Percentiles rank a stretch among this genome's conserved stretches.
Evolutionary conservation across 92 coral and sea anemone genomes (phyloP).

Genomic region (Bergia puertoricense): DNA sequence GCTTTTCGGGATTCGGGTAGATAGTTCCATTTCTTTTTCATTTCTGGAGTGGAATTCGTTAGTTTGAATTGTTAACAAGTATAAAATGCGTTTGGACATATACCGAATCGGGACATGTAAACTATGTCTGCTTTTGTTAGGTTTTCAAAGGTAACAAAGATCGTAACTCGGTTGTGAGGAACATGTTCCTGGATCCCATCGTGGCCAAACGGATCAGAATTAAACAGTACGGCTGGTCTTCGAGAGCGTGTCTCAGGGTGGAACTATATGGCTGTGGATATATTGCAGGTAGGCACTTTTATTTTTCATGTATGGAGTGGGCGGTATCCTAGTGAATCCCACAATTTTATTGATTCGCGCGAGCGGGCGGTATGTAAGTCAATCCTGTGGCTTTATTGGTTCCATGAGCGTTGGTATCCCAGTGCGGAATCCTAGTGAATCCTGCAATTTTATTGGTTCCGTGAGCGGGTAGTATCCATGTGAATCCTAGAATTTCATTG

Average conservation of each 20-base stretch:
- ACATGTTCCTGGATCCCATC: slow-evolving; percentile 55
- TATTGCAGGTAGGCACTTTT: slow-evolving; percentile 52
- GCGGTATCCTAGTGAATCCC: neutral
- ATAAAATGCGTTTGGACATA: neutral
- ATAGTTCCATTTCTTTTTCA: too few relatives aligned
- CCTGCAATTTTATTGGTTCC: neutral
- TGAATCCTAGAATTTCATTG: neutral
- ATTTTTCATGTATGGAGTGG: neutral
- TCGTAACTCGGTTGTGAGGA: slow-evolving; percentile 64
- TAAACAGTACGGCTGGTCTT: slow-evolving; percentile 58
- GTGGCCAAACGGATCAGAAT: slow-evolving; percentile 63
- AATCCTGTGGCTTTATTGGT: too few relatives aligned
- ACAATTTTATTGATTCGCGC: neutral
- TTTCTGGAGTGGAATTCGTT: too few relatives aligned
- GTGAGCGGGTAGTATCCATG: neutral
- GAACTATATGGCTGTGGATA: slow-evolving; percentile 73
- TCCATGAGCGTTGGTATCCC: too few relatives aligned
- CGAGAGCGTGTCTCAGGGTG: slow-evolving; percentile 74
- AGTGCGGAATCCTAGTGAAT: neutral
- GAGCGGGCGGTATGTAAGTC: neutral
- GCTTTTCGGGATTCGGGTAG: too few relatives aligned
- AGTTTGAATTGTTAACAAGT: too few relatives aligned
- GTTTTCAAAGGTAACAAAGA: slow-evolving; percentile 76
- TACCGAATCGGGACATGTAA: neutral
- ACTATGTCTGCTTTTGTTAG: slow-evolving; percentile 28